Percentiles rank a stretch among this genome's conserved stretches.
phyloP scores from a whole-genome alignment of 2,888 invertebrate genomes.

The Lycia hirtaria region DNA sequence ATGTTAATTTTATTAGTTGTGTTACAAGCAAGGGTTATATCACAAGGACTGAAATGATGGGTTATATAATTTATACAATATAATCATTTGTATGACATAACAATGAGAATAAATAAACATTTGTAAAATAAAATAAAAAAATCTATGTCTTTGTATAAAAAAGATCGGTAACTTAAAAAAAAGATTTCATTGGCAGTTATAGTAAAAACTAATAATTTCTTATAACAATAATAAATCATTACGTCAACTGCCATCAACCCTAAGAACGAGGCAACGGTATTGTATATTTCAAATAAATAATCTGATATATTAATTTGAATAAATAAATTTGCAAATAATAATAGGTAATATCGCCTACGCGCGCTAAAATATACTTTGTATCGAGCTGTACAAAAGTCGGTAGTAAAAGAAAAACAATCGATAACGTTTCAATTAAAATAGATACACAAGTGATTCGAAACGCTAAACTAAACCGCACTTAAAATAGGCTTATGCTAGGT shows the following conservation, averaged over 20 bases:
- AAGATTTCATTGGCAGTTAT: constrained; percentile 75
- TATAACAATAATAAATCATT: constrained; percentile 54
- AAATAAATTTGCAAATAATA: constrained; percentile 71
- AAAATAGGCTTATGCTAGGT: constrained; percentile 74
- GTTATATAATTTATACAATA: constrained; percentile 48
- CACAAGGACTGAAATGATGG: constrained; percentile 67
- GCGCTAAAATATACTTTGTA: constrained; percentile 73
- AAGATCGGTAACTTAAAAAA: constrained; percentile 79
- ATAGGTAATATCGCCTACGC: constrained; percentile 73
- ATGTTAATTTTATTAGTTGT: constrained; percentile 80
- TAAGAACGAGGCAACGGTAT: constrained; percentile 67
- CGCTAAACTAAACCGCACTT: constrained; percentile 73
- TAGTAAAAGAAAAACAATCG: constrained; percentile 58
- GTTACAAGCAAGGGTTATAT: constrained; percentile 86
- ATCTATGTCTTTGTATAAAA: constrained; percentile 73
- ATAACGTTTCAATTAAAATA: constrained; percentile 71
- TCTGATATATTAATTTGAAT: constrained; percentile 66
- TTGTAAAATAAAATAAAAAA: constrained; percentile 61
- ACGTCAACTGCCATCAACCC: constrained; percentile 70
- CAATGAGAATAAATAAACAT: constrained; percentile 58
- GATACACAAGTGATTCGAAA: constrained; percentile 76
- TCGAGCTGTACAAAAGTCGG: constrained; percentile 79
- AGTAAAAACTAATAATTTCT: constrained; percentile 60
- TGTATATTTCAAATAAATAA: constrained; percentile 72
- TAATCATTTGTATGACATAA: constrained; percentile 50